Evolutionary conservation across 2,113 vertebrate species (phyloP).

Genomic region (Phrynocephalus versicolor): DNA sequence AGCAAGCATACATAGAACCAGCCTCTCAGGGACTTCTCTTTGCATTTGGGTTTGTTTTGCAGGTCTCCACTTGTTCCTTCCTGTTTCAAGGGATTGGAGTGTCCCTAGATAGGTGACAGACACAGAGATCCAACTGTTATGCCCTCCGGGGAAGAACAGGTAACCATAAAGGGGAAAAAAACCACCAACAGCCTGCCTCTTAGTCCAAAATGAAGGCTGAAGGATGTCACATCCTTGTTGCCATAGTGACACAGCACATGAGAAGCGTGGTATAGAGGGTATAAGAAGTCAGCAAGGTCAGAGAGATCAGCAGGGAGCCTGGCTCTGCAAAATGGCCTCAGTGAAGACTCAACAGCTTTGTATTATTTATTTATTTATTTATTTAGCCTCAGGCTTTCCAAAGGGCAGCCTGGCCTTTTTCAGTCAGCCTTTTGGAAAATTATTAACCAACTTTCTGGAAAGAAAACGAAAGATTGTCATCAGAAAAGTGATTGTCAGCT

Average conservation of each 20-base stretch:
- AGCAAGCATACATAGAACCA: background rate
- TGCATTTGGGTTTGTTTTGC: background rate
- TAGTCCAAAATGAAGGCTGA: background rate
- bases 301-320: conserved; percentile 17
- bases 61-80: background rate
- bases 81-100: background rate
- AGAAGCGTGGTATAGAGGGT: conserved; percentile 11
- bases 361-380: too few species aligned
- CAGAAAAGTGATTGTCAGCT: background rate
- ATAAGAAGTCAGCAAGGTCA: conserved; percentile 38
- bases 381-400: background rate
- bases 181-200: background rate
- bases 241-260: conserved; percentile 33
- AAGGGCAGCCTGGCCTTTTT: background rate
- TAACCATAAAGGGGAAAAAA: conserved; percentile 15
- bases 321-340: background rate
- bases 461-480: background rate
- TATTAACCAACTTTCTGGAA: too few species aligned
- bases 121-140: background rate
- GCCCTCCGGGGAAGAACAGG: background rate
- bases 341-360: background rate
- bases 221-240: conserved; percentile 8
- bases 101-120: background rate
- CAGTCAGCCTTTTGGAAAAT: background rate
- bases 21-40: background rate